phyloP scores from a whole-genome alignment of 2,888 invertebrate species.

The Callimorpha dominula region DNA sequence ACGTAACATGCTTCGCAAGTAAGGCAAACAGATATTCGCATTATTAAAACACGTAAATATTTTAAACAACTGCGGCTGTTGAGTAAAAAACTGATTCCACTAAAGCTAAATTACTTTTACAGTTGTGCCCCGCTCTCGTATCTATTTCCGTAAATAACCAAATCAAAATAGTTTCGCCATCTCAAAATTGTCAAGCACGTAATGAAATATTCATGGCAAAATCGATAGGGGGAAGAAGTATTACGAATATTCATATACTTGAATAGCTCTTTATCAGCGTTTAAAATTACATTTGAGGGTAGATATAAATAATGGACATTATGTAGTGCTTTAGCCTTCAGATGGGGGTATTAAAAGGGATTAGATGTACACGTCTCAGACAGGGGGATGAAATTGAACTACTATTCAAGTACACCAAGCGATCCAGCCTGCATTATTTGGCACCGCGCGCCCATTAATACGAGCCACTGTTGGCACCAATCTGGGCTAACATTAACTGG shows the following conservation, averaged over 20 bases:
- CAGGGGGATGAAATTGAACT: constrained; percentile 45
- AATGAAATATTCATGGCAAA: constrained; percentile 33
- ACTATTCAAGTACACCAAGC: constrained; percentile 65
- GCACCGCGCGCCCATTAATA: constrained; percentile 77
- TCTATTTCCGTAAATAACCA: constrained; percentile 43
- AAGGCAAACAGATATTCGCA: not conserved
- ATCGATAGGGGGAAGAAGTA: constrained; percentile 25
- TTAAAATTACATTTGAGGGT: constrained; percentile 15
- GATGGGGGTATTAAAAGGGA: not conserved
- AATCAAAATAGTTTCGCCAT: constrained; percentile 31
- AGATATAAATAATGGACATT: not conserved
- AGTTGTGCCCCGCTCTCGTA: constrained; percentile 30
- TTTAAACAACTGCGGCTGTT: not conserved
- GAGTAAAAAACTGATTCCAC: not conserved
- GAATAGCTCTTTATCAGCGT: constrained; percentile 12
- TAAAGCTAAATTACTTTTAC: constrained; percentile 11
- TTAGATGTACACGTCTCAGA: constrained; percentile 33
- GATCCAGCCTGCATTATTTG: constrained; percentile 71
- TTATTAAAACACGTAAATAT: not conserved
- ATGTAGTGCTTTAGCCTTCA: not conserved
- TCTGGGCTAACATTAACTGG: constrained; percentile 76
- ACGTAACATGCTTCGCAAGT: not conserved
- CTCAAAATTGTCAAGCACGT: constrained; percentile 29
- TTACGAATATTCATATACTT: constrained; percentile 9
- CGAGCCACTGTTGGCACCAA: constrained; percentile 75